These are phyloP conservation scores for Apeira syringaria DNA, from an alignment of 2,888 invertebrate species.

Conservation along the genomic window DNA sequence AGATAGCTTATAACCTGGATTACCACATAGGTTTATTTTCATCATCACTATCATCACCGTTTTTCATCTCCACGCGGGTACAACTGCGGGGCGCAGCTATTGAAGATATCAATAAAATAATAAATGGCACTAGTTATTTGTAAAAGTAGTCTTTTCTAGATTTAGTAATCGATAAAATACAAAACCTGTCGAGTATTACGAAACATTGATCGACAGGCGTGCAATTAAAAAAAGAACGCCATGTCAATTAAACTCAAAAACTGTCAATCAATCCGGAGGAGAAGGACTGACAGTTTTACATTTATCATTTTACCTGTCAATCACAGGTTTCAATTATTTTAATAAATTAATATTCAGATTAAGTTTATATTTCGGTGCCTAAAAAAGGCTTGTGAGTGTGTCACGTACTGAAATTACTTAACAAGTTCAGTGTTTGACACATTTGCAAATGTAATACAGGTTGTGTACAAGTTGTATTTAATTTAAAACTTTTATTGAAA, in stretches of 20 bases:
- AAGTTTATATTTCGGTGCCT: slow-evolving; percentile 9
- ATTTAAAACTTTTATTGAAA: too few relatives aligned
- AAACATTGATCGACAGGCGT: slow-evolving; percentile 29
- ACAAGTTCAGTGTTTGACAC: neutral
- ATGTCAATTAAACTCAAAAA: slow-evolving; percentile 73
- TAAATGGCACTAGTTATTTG: too few relatives aligned
- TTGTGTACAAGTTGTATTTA: neutral
- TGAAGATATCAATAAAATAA: too few relatives aligned
- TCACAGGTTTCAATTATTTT: slow-evolving; percentile 14
- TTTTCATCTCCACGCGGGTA: too few relatives aligned
- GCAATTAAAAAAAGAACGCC: slow-evolving; percentile 58
- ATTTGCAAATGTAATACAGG: neutral
- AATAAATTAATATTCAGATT: neutral
- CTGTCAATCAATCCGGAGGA: slow-evolving; percentile 61
- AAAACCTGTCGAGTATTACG: slow-evolving; percentile 13
- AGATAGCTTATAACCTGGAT: too few relatives aligned
- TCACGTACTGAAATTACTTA: slow-evolving; percentile 16
- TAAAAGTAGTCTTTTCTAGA: too few relatives aligned
- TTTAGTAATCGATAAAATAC: too few relatives aligned
- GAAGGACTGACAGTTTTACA: slow-evolving; percentile 44
- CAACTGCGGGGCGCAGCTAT: too few relatives aligned
- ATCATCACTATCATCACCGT: too few relatives aligned
- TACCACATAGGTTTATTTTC: too few relatives aligned
- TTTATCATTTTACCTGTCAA: slow-evolving; percentile 41
- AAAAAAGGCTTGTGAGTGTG: slow-evolving; percentile 7